Evolutionary conservation across 2,888 invertebrate species (phyloP).

Genomic region (Eristalis pertinax): DNA sequence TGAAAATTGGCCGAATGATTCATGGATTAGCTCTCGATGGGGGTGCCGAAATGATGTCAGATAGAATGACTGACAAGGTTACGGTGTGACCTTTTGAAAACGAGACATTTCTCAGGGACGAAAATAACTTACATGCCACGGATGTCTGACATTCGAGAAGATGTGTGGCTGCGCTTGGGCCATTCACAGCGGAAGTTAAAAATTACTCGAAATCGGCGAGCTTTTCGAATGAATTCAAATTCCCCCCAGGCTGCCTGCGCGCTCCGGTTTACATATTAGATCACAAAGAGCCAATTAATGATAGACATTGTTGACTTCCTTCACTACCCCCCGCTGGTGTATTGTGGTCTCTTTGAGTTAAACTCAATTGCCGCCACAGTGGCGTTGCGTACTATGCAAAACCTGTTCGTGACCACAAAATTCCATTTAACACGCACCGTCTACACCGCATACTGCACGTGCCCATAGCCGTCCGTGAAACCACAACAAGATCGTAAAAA

Average conservation of each 20-base stretch:
- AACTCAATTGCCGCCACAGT: constrained; percentile 5
- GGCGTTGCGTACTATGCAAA: constrained; percentile 1
- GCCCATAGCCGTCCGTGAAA: constrained; percentile 13
- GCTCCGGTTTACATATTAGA: constrained; percentile 23
- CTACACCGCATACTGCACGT: constrained; percentile 15
- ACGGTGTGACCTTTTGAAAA: constrained; percentile 27
- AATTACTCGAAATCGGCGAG: neutral
- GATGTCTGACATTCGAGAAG: neutral
- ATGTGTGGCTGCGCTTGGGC: neutral
- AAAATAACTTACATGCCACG: neutral
- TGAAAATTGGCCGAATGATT: constrained; percentile 9
- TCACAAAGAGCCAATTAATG: constrained; percentile 51
- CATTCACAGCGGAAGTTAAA: neutral
- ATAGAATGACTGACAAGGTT: constrained; percentile 43
- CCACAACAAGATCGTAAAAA: constrained; percentile 20
- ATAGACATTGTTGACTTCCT: constrained; percentile 38
- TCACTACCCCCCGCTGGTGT: neutral
- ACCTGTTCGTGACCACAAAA: constrained; percentile 26
- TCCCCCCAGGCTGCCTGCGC: neutral
- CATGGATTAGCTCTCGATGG: constrained; percentile 7
- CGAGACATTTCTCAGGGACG: neutral
- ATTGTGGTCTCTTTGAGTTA: constrained; percentile 38
- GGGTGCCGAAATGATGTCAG: constrained; percentile 18
- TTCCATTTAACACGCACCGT: constrained; percentile 29
- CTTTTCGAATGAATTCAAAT: constrained; percentile 8